Evolutionary conservation across 2,113 vertebrate species (phyloP).

Genomic region (Caretta caretta): DNA sequence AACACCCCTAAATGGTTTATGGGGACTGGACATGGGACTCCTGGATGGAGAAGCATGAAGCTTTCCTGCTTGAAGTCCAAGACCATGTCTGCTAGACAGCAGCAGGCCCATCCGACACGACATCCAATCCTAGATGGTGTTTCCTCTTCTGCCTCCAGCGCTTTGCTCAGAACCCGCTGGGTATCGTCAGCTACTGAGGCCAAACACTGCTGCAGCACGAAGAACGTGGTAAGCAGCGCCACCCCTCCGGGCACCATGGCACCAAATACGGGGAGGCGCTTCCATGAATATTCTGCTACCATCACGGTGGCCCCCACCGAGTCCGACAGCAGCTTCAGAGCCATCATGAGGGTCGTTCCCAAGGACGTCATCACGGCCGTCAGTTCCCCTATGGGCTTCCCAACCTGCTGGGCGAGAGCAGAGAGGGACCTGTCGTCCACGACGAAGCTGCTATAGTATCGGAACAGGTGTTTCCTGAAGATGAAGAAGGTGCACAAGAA

Average conservation of each 20-base stretch:
- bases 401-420: not conserved
- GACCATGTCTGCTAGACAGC: too few relatives aligned
- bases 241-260: not conserved
- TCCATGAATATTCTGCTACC: not conserved
- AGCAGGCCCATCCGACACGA: too few relatives aligned
- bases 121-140: too few relatives aligned
- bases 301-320: not conserved
- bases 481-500: not conserved
- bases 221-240: not conserved
- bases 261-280: constrained; percentile 1
- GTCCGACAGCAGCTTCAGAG: not conserved
- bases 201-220: not conserved
- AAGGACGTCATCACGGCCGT: not conserved
- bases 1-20: too few relatives aligned
- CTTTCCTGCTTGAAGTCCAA: too few relatives aligned
- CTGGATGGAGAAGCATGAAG: too few relatives aligned
- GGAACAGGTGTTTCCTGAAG: not conserved
- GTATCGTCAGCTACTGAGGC: not conserved
- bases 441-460: not conserved
- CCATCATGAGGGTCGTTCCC: not conserved
- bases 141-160: not conserved
- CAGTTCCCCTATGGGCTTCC: not conserved
- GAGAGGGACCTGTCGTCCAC: not conserved
- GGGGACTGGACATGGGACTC: too few relatives aligned
- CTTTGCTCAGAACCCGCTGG: constrained; percentile 11